A percentile compares a stretch with the other conserved stretches of the same genome.
Conservation (phyloP, 2,888 invertebrate species). For the Cephus runcator region DNA sequence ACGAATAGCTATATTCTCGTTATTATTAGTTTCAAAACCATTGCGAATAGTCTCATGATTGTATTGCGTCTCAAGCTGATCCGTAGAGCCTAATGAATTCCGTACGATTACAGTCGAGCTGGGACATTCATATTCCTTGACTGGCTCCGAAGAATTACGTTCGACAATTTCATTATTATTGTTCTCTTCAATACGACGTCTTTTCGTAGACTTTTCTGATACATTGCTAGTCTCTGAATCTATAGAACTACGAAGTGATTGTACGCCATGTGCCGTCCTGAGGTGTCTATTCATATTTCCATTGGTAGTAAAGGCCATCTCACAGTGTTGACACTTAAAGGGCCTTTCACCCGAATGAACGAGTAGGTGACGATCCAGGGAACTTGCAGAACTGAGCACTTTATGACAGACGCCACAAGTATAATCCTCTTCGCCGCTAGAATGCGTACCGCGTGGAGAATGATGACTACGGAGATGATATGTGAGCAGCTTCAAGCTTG, state of each 20-base stretch:
- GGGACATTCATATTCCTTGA: conserved; percentile 22
- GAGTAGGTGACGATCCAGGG: conserved; percentile 81
- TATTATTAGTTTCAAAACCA: conserved; percentile 50
- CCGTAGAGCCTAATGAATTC: conserved; percentile 40
- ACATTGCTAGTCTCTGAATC: conserved; percentile 56
- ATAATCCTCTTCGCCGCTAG: conserved; percentile 67
- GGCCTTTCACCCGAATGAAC: conserved; percentile 87
- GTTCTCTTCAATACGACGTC: conserved; percentile 55
- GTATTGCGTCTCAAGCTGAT: conserved; percentile 42
- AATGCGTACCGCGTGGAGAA: conserved; percentile 51
- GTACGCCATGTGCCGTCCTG: conserved; percentile 68
- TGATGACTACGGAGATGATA: conserved; percentile 55
- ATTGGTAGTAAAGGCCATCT: conserved; percentile 85
- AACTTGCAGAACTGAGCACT: conserved; percentile 80
- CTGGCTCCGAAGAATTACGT: conserved; percentile 43
- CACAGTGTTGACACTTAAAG: conserved; percentile 82
- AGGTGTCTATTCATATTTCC: conserved; percentile 88
- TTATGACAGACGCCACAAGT: conserved; percentile 76
- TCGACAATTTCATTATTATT: conserved; percentile 73
- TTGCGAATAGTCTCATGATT: conserved; percentile 53
- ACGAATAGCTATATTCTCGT: conserved; percentile 18
- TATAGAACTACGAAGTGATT: conserved; percentile 48
- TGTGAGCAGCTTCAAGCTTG: conserved; percentile 47
- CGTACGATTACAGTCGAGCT: conserved; percentile 31
- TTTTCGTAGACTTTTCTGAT: conserved; percentile 45